Percentiles rank a stretch among this genome's conserved stretches.
Conservation (phyloP, 2,113 vertebrate genomes). For the Notarius lentiginosus region DNA sequence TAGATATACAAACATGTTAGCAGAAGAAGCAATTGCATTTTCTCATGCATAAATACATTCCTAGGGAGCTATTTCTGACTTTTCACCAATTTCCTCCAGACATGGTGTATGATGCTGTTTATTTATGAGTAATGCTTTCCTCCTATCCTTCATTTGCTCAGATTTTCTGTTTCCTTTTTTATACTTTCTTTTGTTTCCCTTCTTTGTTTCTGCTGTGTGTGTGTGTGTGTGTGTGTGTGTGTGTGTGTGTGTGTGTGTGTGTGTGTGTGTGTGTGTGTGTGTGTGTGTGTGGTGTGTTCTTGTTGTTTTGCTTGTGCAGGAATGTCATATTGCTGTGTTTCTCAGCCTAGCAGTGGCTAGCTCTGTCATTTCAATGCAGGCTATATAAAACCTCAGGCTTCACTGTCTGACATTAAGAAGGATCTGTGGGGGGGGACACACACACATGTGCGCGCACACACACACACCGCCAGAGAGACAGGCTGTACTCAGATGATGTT, state of each 20-base stretch:
- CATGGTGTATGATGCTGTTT: constrained; percentile 35
- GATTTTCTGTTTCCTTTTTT: constrained; percentile 5
- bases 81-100: constrained; percentile 36
- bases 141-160: constrained; percentile 29
- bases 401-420: constrained; percentile 41
- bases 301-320: constrained; percentile 31
- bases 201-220: constrained; percentile 3
- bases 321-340: constrained; percentile 36
- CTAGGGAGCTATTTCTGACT: constrained; percentile 31
- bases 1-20: constrained; percentile 34
- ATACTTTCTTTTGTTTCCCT: neutral
- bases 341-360: constrained; percentile 30
- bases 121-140: constrained; percentile 44
- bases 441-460: neutral
- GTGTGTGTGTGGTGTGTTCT: neutral
- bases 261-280: neutral
- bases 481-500: constrained; percentile 28
- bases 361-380: constrained; percentile 39
- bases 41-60: constrained; percentile 43
- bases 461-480: neutral
- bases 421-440: neutral
- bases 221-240: neutral
- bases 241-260: neutral
- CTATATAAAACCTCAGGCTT: constrained; percentile 42
- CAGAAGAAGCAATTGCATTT: constrained; percentile 16